Evolutionary conservation across 2,888 invertebrate genomes (phyloP).

Genomic region (Agrotis puta): DNA sequence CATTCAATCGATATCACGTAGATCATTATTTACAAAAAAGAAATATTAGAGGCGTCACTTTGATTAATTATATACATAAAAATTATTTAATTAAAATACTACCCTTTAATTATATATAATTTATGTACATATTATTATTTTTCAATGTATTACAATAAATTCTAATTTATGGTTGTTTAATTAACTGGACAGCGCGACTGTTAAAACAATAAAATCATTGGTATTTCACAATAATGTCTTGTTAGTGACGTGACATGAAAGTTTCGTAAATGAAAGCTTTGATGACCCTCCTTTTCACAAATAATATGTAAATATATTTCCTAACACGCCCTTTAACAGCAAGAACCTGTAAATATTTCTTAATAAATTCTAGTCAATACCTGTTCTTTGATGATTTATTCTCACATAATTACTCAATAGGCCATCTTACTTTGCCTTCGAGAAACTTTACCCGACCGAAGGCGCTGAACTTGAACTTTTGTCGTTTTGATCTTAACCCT

Average conservation of each 20-base stretch:
- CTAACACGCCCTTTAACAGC: conserved; percentile 56
- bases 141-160: conserved; percentile 5
- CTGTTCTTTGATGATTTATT: conserved; percentile 29
- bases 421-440: background rate
- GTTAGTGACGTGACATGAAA: conserved; percentile 45
- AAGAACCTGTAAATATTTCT: conserved; percentile 33
- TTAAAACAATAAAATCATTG: conserved; percentile 38
- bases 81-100: background rate
- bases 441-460: background rate
- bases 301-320: conserved; percentile 52
- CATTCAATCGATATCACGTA: too few species aligned
- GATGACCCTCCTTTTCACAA: conserved; percentile 46
- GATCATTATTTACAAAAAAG: background rate
- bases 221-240: conserved; percentile 39
- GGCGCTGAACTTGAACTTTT: background rate
- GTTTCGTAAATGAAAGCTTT: conserved; percentile 51
- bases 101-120: background rate
- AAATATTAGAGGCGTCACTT: background rate
- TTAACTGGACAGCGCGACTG: background rate
- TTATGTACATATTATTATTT: conserved; percentile 1
- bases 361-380: conserved; percentile 26
- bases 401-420: conserved; percentile 25
- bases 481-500: background rate
- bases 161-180: conserved; percentile 15
- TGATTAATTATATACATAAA: background rate